phyloP scores from a whole-genome alignment of 2,888 invertebrate species.

The Therioaphis trifolii region DNA sequence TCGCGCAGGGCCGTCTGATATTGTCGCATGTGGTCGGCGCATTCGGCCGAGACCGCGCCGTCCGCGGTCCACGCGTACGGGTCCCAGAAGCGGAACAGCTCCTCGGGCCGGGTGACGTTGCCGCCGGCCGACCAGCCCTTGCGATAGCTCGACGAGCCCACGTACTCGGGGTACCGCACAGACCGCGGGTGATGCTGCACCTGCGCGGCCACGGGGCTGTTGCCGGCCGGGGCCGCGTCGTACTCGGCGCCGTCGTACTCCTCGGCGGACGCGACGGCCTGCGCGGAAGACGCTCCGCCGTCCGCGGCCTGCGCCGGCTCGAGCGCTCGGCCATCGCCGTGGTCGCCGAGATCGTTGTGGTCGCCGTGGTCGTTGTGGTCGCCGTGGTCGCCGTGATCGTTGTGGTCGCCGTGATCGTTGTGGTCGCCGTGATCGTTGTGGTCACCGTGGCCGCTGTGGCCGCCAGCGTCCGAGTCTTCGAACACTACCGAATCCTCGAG shows the following conservation, averaged over 20 bases:
- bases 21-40: conserved; percentile 42
- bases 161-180: conserved; percentile 50
- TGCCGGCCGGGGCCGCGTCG: conserved; percentile 42
- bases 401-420: too few relatives aligned
- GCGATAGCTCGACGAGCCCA: conserved; percentile 46
- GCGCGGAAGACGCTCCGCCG: not conserved
- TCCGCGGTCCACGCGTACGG: conserved; percentile 38
- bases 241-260: not conserved
- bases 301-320: not conserved
- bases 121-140: not conserved
- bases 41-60: conserved; percentile 73
- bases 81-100: conserved; percentile 55
- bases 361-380: too few relatives aligned
- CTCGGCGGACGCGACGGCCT: not conserved
- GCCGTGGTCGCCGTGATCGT: too few relatives aligned
- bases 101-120: conserved; percentile 57
- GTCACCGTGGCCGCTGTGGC: too few relatives aligned
- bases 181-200: too few relatives aligned
- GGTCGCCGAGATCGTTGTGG: too few relatives aligned
- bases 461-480: conserved; percentile 16
- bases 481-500: conserved; percentile 48
- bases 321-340: not conserved
- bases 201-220: not conserved
- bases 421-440: too few relatives aligned
- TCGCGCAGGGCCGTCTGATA: conserved; percentile 53